A percentile compares a stretch with the other conserved stretches of the same genome.
phyloP scores from a whole-genome alignment of 2,797 vertebrate species.

The Otolemur crassicaudatus region DNA sequence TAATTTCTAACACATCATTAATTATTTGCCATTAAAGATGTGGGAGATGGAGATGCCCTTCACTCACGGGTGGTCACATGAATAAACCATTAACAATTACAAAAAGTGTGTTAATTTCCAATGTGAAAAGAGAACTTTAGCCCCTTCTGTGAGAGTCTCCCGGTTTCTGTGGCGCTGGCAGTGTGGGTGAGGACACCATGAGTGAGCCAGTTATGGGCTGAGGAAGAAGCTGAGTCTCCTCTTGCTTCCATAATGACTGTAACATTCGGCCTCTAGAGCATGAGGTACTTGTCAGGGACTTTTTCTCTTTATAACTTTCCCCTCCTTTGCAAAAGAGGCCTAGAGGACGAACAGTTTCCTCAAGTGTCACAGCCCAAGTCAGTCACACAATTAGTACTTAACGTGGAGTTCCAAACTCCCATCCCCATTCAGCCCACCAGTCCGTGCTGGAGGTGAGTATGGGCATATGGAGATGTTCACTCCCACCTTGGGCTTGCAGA shows the following conservation, averaged over 20 bases:
- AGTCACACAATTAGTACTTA: constrained; percentile 39
- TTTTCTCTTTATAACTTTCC: constrained; percentile 32
- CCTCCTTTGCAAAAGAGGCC: constrained; percentile 19
- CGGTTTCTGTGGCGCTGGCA: constrained; percentile 43
- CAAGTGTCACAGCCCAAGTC: constrained; percentile 21
- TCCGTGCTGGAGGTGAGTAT: fast-evolving
- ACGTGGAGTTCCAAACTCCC: constrained; percentile 47
- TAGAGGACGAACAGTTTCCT: background rate
- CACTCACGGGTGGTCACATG: constrained; percentile 81
- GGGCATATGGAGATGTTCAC: background rate
- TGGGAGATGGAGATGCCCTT: constrained; percentile 86
- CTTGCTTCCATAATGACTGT: background rate
- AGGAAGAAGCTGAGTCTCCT: background rate
- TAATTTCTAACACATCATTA: constrained; percentile 89
- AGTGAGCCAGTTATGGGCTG: background rate
- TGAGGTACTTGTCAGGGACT: constrained; percentile 48
- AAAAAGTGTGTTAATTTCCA: constrained; percentile 78
- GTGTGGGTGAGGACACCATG: background rate
- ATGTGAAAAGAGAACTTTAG: constrained; percentile 72
- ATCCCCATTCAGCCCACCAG: background rate
- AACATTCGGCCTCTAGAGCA: constrained; percentile 11
- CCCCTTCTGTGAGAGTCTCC: constrained; percentile 55
- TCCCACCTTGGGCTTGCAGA: constrained; percentile 2
- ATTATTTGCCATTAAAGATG: constrained; percentile 87
- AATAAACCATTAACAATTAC: constrained; percentile 85